Conservation (phyloP, 1,140 invertebrate genomes). For the Nasonia longicornis region DNA sequence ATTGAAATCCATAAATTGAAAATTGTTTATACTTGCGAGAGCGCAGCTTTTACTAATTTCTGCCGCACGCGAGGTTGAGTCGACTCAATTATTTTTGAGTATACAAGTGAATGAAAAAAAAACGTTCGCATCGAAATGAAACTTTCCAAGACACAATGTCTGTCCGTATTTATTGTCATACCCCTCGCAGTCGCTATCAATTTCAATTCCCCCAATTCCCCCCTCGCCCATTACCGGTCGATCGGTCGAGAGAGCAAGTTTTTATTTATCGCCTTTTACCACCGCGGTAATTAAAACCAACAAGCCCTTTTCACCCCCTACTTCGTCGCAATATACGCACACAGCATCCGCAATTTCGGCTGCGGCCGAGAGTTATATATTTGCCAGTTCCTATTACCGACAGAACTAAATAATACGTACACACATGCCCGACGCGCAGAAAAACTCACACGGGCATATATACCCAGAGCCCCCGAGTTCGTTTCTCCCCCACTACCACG, state of each 20-base stretch:
- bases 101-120: no score
- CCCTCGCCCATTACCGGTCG: not conserved
- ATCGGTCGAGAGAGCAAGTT: not conserved
- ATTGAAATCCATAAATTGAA: slow-evolving; percentile 4
- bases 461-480: not conserved
- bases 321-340: not conserved
- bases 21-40: not conserved
- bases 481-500: not conserved
- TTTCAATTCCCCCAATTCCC: not conserved
- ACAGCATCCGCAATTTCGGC: not conserved
- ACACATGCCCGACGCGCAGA: not conserved
- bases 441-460: not conserved
- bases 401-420: not conserved
- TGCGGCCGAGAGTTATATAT: slow-evolving; percentile 14
- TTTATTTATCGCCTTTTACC: not conserved
- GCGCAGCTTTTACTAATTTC: not conserved
- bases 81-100: no score
- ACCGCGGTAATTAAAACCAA: slow-evolving; percentile 2
- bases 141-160: no score
- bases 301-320: not conserved
- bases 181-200: not conserved
- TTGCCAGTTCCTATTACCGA: slow-evolving; percentile 40
- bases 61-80: not conserved
- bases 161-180: not conserved
- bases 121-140: no score